Conservation (phyloP, 1,140 invertebrate genomes). For the Drosophila orosa region DNA sequence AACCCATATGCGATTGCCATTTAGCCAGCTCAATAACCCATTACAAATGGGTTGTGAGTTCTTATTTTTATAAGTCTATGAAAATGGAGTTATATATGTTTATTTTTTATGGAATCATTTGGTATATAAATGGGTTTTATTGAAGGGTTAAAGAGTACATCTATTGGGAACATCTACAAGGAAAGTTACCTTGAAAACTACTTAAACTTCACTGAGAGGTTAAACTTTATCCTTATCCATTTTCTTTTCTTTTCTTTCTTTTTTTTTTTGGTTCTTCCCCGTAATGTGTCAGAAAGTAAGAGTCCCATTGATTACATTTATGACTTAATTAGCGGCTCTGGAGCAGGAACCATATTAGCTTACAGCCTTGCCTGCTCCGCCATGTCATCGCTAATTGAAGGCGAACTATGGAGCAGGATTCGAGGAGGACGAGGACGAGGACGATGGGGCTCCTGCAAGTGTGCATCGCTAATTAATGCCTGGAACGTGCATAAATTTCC, state of each 20-base stretch:
- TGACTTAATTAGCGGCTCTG: slow-evolving; percentile 66
- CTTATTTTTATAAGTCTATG: not conserved
- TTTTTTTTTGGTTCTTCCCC: not conserved
- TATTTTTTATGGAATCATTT: not conserved
- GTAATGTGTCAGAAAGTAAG: slow-evolving; percentile 18
- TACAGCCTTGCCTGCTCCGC: slow-evolving; percentile 18
- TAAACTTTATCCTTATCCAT: not conserved
- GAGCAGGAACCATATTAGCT: slow-evolving; percentile 59
- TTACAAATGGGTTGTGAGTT: slow-evolving; percentile 9
- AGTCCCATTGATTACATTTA: slow-evolving; percentile 67
- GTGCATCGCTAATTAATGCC: slow-evolving; percentile 76
- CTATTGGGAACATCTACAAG: not conserved
- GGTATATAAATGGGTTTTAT: not conserved
- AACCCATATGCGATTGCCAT: slow-evolving; percentile 14
- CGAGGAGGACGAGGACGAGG: not conserved
- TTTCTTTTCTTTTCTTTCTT: not conserved
- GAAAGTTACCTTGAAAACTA: not conserved
- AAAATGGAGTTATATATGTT: not conserved
- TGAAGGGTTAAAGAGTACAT: no score
- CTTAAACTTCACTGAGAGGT: not conserved
- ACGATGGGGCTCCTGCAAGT: slow-evolving; percentile 26
- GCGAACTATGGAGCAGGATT: slow-evolving; percentile 30
- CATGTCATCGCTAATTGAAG: slow-evolving; percentile 53
- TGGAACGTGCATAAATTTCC: slow-evolving; percentile 77
- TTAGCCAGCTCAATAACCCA: slow-evolving; percentile 20